Conservation (phyloP, 1,140 invertebrate species). For the Goniozus legneri region DNA sequence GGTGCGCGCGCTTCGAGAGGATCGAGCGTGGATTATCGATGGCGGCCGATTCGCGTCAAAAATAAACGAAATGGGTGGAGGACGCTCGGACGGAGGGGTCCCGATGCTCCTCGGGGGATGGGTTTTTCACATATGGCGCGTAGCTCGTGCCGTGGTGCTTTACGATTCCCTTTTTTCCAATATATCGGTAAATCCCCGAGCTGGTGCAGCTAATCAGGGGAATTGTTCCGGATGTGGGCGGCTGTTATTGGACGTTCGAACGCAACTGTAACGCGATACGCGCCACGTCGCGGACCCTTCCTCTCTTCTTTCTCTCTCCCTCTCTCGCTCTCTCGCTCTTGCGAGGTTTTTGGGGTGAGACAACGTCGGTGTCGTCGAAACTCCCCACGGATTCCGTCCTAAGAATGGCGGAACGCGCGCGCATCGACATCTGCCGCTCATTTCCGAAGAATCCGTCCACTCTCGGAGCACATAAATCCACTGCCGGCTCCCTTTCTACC, state of each 20-base stretch:
- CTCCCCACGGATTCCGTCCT: constrained; percentile 33
- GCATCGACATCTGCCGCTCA: constrained; percentile 46
- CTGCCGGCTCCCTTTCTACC: constrained; percentile 12
- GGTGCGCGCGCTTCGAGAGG: too few relatives aligned
- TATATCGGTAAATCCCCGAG: constrained; percentile 48
- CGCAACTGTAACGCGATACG: constrained; percentile 43
- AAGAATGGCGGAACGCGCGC: constrained; percentile 39
- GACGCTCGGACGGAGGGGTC: constrained; percentile 8
- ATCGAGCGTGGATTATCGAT: constrained; percentile 6
- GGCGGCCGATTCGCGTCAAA: background rate
- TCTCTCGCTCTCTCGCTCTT: too few relatives aligned
- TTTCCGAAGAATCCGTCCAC: constrained; percentile 24
- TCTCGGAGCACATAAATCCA: constrained; percentile 17
- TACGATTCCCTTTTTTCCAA: constrained; percentile 40
- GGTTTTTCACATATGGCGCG: constrained; percentile 30
- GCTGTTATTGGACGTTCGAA: constrained; percentile 35
- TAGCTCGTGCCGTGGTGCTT: constrained; percentile 25
- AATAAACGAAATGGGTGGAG: constrained; percentile 3
- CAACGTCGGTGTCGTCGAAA: constrained; percentile 22
- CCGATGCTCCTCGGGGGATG: too few relatives aligned
- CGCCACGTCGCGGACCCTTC: constrained; percentile 16
- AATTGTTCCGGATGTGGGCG: constrained; percentile 46
- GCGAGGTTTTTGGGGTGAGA: constrained; percentile 26
- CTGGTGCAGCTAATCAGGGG: constrained; percentile 43
- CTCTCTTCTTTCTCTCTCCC: too few relatives aligned